phyloP scores from a whole-genome alignment of 1,140 invertebrate genomes.

The Mycetomoellerius zeteki region DNA sequence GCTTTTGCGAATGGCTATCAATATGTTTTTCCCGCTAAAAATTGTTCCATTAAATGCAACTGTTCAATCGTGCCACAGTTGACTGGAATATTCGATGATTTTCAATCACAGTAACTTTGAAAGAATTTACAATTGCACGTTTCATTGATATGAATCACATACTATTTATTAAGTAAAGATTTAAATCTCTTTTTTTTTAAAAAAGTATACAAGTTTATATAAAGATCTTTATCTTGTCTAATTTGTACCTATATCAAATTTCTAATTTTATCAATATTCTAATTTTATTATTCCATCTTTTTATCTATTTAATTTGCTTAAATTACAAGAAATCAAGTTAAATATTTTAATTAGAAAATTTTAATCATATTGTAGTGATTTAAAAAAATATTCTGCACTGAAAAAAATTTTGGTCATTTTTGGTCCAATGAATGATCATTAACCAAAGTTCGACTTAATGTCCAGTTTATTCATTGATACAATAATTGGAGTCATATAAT shows the following conservation, averaged over 20 bases:
- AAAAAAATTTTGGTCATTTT: no score
- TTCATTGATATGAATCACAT: not conserved
- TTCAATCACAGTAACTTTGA: constrained; percentile 14
- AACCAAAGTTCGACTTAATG: no score
- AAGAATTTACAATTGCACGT: not conserved
- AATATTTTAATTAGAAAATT: not conserved
- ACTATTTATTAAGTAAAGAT: not conserved
- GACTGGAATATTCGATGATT: not conserved
- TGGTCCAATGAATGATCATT: no score
- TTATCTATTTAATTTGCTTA: not conserved
- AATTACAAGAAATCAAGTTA: not conserved
- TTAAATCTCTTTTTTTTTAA: not conserved
- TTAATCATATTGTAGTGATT: not conserved
- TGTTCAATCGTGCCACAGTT: not conserved
- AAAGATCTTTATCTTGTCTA: not conserved
- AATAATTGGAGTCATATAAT: no score
- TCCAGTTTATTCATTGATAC: no score
- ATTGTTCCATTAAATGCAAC: not conserved
- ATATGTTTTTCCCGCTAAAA: constrained; percentile 23
- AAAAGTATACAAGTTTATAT: not conserved
- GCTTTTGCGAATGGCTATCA: not conserved
- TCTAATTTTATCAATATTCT: not conserved
- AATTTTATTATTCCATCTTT: not conserved
- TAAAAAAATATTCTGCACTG: not conserved
- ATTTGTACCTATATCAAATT: not conserved